phyloP scores from a whole-genome alignment of 2,797 vertebrate genomes.

The Microcaecilia unicolor region DNA sequence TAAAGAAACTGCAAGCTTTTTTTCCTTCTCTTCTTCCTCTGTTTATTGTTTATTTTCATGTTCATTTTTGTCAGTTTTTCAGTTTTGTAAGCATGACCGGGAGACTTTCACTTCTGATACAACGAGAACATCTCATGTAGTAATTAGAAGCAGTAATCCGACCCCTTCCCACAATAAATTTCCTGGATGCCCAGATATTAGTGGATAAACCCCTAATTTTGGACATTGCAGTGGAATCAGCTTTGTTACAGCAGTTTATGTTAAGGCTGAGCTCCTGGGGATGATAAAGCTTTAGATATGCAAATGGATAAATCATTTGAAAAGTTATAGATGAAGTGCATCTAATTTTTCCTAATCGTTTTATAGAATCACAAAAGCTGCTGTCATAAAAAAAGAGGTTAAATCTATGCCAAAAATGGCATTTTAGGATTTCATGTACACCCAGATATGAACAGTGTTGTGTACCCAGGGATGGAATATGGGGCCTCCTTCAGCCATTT shows the following conservation, averaged over 20 bases:
- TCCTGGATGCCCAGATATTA: slow-evolving; percentile 45
- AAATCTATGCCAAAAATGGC: too few relatives aligned
- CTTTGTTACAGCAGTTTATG: slow-evolving; percentile 42
- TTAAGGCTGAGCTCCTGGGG: slow-evolving; percentile 27
- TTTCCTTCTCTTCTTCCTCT: too few relatives aligned
- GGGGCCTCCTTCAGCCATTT: neutral
- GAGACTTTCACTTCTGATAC: slow-evolving; percentile 42
- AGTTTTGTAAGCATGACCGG: slow-evolving; percentile 7
- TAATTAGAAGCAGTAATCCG: slow-evolving; percentile 45
- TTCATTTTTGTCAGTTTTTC: neutral
- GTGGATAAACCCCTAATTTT: slow-evolving; percentile 45
- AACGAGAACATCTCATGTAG: slow-evolving; percentile 36
- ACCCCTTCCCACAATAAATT: slow-evolving; percentile 45
- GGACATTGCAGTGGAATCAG: slow-evolving; percentile 45
- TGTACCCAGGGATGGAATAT: too few relatives aligned
- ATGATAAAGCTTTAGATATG: slow-evolving; percentile 46
- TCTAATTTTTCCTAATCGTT: slow-evolving; percentile 45
- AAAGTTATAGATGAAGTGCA: slow-evolving; percentile 34
- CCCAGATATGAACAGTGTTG: too few relatives aligned
- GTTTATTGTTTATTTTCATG: too few relatives aligned
- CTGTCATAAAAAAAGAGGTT: too few relatives aligned
- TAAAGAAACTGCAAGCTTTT: too few relatives aligned
- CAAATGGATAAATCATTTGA: slow-evolving; percentile 46
- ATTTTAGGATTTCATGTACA: too few relatives aligned
- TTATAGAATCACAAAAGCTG: too few relatives aligned